Evolutionary conservation across 2,113 vertebrate species (phyloP).

Genomic region (Microcebus lehilahytsara): DNA sequence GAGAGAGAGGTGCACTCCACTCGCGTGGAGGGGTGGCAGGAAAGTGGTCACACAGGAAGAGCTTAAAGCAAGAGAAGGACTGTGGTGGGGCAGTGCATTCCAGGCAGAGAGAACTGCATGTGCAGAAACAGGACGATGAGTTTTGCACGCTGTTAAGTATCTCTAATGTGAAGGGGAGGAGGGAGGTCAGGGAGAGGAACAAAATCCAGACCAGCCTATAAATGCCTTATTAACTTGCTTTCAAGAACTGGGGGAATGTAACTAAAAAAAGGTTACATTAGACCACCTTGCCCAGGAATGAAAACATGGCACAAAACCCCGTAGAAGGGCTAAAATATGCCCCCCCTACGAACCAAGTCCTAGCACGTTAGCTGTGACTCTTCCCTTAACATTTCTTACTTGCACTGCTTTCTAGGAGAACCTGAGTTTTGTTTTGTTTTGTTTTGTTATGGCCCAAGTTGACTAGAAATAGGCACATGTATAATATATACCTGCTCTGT

Average conservation of each 20-base stretch:
- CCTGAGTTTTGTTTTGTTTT: neutral
- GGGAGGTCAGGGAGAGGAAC: neutral
- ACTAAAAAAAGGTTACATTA: neutral
- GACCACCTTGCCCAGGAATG: neutral
- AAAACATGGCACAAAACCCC: constrained; percentile 15
- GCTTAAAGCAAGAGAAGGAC: neutral
- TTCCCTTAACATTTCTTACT: neutral
- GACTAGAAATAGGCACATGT: neutral
- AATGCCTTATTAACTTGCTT: neutral
- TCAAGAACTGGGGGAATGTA: neutral
- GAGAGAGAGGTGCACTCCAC: neutral
- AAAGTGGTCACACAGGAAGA: neutral
- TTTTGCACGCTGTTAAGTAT: neutral
- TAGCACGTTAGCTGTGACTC: neutral
- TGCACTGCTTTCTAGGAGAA: neutral
- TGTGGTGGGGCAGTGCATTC: neutral
- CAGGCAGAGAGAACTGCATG: constrained; percentile 25
- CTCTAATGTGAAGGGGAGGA: neutral
- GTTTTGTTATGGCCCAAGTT: neutral
- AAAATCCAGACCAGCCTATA: constrained; percentile 27
- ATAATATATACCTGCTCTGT: neutral
- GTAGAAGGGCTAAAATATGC: neutral
- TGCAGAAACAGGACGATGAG: neutral
- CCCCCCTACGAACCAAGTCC: neutral
- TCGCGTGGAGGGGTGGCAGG: neutral